Percentiles rank a stretch among this genome's conserved stretches.
Evolutionary conservation across 2,888 invertebrate genomes (phyloP).

Genomic region (Metopia argyrocephala): DNA sequence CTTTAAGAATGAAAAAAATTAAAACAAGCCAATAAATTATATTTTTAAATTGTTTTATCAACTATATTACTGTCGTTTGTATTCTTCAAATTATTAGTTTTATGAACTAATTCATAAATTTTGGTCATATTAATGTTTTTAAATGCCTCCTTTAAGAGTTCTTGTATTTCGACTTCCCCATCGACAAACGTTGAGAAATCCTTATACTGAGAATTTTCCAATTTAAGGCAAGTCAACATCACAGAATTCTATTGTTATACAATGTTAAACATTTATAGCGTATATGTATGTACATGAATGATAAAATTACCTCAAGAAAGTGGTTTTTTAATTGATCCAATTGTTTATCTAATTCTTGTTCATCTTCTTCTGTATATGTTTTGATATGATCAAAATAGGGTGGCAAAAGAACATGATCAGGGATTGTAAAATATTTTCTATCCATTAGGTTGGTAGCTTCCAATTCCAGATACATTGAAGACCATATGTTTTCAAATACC

Average conservation of each 20-base stretch:
- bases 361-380: constrained; percentile 67
- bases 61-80: background rate
- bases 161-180: constrained; percentile 63
- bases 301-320: constrained; percentile 70
- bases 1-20: too few species aligned
- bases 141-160: constrained; percentile 66
- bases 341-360: constrained; percentile 64
- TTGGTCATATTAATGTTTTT: constrained; percentile 60
- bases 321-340: constrained; percentile 67
- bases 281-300: background rate
- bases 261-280: constrained; percentile 9
- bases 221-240: constrained; percentile 65
- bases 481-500: constrained; percentile 67
- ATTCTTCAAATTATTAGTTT: constrained; percentile 31
- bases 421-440: constrained; percentile 70
- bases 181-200: constrained; percentile 60
- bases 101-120: constrained; percentile 49
- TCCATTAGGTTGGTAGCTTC: constrained; percentile 67
- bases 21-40: background rate
- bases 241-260: constrained; percentile 66
- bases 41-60: constrained; percentile 8
- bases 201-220: constrained; percentile 66
- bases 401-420: constrained; percentile 71
- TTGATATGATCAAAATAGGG: constrained; percentile 71
- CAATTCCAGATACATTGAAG: constrained; percentile 66